phyloP scores from a whole-genome alignment of 2,888 invertebrate species.

The Dendrolimus pini region DNA sequence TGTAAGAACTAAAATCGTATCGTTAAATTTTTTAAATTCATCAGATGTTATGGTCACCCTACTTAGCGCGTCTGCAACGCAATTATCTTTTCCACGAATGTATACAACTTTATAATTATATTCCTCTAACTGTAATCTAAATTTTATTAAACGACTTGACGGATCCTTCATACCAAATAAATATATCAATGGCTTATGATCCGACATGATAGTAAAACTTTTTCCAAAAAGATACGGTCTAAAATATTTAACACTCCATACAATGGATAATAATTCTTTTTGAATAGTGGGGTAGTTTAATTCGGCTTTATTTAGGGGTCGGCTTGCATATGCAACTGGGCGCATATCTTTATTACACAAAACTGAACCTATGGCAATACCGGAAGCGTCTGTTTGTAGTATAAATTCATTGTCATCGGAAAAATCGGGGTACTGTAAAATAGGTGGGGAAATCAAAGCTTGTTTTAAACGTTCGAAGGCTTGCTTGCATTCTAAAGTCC shows the following conservation, averaged over 20 bases:
- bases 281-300: constrained; percentile 9
- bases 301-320: too few species aligned
- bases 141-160: neutral
- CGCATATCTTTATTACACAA: too few species aligned
- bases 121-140: neutral
- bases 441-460: too few species aligned
- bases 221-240: neutral
- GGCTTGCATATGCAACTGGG: neutral
- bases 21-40: too few species aligned
- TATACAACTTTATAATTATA: neutral
- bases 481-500: neutral
- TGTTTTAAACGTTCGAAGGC: neutral
- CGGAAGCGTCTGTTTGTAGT: too few species aligned
- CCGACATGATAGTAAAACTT: neutral
- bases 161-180: neutral
- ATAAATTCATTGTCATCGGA: too few species aligned
- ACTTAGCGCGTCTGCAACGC: too few species aligned
- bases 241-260: constrained; percentile 9
- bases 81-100: too few species aligned
- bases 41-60: neutral
- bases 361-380: too few species aligned
- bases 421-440: too few species aligned
- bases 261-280: constrained; percentile 11
- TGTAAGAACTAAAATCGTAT: too few species aligned
- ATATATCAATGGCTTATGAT: neutral